Evolutionary conservation across 1,140 invertebrate species (phyloP).

Genomic region (Samia ricini): DNA sequence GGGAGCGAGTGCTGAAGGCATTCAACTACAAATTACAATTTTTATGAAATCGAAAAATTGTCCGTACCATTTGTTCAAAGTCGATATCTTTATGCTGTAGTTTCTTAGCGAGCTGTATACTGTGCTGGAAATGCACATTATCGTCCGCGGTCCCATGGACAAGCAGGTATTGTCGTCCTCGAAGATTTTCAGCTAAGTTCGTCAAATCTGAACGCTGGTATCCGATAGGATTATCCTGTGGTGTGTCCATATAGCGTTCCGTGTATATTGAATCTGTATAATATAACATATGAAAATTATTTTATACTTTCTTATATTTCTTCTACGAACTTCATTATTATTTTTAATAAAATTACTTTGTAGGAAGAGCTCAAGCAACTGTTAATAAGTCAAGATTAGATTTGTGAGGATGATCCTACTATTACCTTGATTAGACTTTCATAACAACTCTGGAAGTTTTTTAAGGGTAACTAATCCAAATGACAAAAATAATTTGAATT

Average conservation of each 20-base stretch:
- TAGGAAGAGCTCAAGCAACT: no score
- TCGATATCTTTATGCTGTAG: conserved; percentile 91
- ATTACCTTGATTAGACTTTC: no score
- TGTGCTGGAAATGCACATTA: conserved; percentile 97
- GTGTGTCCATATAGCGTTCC: conserved; percentile 93
- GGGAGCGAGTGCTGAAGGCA: no score
- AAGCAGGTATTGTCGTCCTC: conserved; percentile 89
- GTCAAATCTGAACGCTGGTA: conserved; percentile 89
- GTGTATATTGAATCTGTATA: conserved; percentile 95
- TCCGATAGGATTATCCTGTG: conserved; percentile 84
- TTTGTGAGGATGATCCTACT: no score
- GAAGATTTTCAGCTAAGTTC: conserved; percentile 80
- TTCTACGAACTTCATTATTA: no score
- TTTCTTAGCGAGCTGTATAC: conserved; percentile 91
- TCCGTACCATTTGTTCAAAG: conserved; percentile 91
- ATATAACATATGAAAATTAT: not conserved
- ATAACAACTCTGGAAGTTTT: no score
- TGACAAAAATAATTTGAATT: no score
- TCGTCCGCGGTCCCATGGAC: conserved; percentile 96
- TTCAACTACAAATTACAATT: no score
- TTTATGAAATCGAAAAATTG: no score
- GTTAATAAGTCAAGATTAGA: no score
- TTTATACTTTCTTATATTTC: not conserved
- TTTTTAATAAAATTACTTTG: no score
- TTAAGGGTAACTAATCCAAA: no score